These are phyloP conservation scores for Anoura caudifer DNA, from an alignment of 2,113 vertebrate species.

Conservation along the genomic window DNA sequence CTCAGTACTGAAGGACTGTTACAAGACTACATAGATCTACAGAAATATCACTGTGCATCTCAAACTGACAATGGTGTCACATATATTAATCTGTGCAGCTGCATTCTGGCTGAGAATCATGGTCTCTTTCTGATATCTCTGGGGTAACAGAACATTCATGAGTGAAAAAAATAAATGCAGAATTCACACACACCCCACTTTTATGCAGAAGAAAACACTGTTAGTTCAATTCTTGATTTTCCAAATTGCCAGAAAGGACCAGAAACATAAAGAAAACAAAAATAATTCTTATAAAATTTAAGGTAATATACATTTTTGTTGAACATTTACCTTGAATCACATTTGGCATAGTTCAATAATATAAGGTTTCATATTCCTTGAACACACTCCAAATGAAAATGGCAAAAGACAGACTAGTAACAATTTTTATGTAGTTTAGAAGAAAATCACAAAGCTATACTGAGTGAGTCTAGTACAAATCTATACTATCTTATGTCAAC, in stretches of 20 bases:
- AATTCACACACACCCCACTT: neutral
- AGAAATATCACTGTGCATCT: neutral
- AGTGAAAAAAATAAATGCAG: neutral
- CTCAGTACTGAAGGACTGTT: neutral
- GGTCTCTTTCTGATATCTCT: neutral
- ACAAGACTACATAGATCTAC: neutral
- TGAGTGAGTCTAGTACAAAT: neutral
- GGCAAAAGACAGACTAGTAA: neutral
- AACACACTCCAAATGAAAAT: neutral
- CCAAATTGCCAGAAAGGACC: neutral
- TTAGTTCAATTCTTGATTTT: neutral
- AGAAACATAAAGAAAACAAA: neutral
- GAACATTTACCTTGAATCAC: neutral
- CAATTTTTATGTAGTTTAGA: neutral
- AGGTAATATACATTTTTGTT: neutral
- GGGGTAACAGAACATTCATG: neutral
- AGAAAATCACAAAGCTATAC: neutral
- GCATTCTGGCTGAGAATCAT: neutral
- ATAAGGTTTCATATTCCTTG: neutral
- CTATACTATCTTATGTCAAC: neutral
- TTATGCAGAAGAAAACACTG: neutral
- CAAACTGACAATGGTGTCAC: neutral
- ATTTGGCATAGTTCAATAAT: neutral
- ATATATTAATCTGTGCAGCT: neutral
- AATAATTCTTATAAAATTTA: neutral